phyloP scores from a whole-genome alignment of 1,140 invertebrate species.

The Nephila pilipes region DNA sequence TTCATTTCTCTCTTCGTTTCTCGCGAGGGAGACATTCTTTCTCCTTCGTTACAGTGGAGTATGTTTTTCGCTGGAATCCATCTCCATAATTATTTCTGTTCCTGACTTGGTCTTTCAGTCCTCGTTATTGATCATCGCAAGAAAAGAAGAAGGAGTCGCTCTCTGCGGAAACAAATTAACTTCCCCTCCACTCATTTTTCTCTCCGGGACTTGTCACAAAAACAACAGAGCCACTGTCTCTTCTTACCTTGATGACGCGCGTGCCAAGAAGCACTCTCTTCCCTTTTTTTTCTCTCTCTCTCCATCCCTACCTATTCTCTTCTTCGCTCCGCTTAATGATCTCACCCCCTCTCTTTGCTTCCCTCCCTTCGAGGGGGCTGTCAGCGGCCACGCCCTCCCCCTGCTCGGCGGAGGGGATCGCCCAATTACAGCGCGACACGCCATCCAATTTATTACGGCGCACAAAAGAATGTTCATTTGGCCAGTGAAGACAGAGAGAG shows the following conservation, averaged over 20 bases:
- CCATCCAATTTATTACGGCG: constrained; percentile 4
- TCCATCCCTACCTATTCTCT: neutral
- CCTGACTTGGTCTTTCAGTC: too few relatives aligned
- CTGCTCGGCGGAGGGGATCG: neutral
- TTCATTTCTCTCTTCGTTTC: too few relatives aligned
- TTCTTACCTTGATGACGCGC: constrained; percentile 1
- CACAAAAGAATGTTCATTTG: constrained; percentile 20
- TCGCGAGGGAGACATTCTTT: too few relatives aligned
- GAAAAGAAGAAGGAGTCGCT: too few relatives aligned
- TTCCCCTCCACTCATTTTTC: neutral
- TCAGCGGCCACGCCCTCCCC: constrained; percentile 10
- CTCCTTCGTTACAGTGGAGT: too few relatives aligned
- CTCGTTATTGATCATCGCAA: too few relatives aligned
- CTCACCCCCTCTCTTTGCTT: neutral
- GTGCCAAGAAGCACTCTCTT: neutral
- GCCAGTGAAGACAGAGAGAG: constrained; percentile 21
- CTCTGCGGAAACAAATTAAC: neutral
- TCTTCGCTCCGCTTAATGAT: neutral
- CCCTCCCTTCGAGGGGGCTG: neutral
- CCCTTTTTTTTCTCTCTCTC: too few relatives aligned
- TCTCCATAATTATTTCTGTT: too few relatives aligned
- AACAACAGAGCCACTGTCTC: constrained; percentile 1
- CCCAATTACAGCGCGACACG: neutral
- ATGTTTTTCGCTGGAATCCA: too few relatives aligned
- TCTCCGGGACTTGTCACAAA: constrained; percentile 1